These are phyloP conservation scores for Meandrina meandrites DNA, from an alignment of 92 coral and sea anemone species.

Conservation along the genomic window DNA sequence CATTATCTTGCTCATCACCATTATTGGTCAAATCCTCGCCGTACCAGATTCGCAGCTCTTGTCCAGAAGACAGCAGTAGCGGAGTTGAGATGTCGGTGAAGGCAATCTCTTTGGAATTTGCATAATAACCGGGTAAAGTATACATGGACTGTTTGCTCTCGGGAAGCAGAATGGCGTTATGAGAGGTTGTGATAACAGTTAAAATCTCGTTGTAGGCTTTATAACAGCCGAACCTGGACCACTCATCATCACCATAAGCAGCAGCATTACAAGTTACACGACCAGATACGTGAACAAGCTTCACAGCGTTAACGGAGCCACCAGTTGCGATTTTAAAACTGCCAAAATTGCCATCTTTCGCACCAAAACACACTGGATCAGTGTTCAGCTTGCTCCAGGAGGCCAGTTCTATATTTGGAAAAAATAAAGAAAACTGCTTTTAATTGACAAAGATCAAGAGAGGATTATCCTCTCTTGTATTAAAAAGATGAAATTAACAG, in stretches of 20 bases:
- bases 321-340: not conserved
- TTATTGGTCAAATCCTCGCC: not conserved
- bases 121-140: not conserved
- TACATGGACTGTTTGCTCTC: not conserved
- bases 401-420: not conserved
- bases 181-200: not conserved
- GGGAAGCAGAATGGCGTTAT: not conserved
- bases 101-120: not conserved
- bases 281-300: not conserved
- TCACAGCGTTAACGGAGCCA: not conserved
- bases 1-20: not conserved
- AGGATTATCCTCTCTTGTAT: too few relatives aligned
- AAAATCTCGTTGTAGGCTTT: not conserved
- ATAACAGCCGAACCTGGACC: not conserved
- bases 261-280: not conserved
- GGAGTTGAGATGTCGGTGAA: not conserved
- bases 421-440: too few relatives aligned
- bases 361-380: not conserved
- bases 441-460: too few relatives aligned
- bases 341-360: not conserved
- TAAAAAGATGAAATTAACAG: too few relatives aligned
- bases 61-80: conserved; percentile 3
- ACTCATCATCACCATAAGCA: not conserved
- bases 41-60: conserved; percentile 7
- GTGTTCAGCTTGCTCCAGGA: not conserved